Conservation (phyloP, 1,140 invertebrate genomes). For the Apis laboriosa region DNA sequence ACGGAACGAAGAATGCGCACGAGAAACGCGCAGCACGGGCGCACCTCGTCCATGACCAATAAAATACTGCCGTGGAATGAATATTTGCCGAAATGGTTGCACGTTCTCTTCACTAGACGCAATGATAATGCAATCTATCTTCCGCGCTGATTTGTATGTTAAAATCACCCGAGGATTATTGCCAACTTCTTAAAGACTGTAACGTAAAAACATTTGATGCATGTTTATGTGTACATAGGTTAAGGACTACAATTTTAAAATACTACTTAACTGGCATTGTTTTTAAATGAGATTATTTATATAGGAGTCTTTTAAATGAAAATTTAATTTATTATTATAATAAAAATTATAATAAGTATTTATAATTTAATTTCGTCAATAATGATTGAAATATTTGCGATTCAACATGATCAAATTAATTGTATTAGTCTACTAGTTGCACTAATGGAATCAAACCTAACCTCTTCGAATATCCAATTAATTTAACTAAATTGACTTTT, state of each 20-base stretch:
- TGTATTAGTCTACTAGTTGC: no score
- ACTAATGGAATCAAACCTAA: no score
- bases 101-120: not conserved
- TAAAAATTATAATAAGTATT: no score
- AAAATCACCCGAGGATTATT: not conserved
- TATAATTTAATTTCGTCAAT: no score
- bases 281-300: no score
- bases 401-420: no score
- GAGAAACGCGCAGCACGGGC: not conserved
- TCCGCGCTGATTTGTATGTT: not conserved
- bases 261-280: no score
- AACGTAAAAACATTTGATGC: not conserved
- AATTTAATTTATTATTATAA: no score
- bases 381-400: no score
- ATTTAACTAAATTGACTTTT: no score
- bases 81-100: constrained; percentile 13
- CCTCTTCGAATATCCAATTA: no score
- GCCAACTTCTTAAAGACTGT: not conserved
- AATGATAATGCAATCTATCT: constrained; percentile 1
- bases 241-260: not conserved
- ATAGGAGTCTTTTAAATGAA: no score
- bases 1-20: not conserved
- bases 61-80: constrained; percentile 19
- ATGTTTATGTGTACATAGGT: not conserved
- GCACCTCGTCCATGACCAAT: constrained; percentile 23